These are phyloP conservation scores for Perccottus glenii DNA, from an alignment of 2,113 vertebrate species.

Conservation along the genomic window DNA sequence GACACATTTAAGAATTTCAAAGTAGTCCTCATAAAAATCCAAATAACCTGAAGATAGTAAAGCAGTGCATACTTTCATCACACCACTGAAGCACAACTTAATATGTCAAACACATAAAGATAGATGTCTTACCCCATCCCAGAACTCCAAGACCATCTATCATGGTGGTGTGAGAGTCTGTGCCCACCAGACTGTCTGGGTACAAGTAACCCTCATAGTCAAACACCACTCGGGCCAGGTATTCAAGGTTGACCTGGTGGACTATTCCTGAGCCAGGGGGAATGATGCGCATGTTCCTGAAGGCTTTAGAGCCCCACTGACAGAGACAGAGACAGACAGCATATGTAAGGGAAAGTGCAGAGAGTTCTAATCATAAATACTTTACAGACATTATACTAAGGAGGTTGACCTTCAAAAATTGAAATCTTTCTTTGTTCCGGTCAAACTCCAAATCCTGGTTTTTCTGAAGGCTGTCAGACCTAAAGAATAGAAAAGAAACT, in stretches of 20 bases:
- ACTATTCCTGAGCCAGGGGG: slow-evolving; percentile 97
- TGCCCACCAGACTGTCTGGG: slow-evolving; percentile 97
- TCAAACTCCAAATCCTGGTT: slow-evolving; percentile 99
- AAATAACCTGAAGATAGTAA: too few species aligned
- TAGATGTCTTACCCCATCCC: slow-evolving; percentile 89
- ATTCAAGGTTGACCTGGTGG: slow-evolving; percentile 98
- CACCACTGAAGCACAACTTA: too few species aligned
- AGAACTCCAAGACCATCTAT: slow-evolving; percentile 95
- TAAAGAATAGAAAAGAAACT: slow-evolving; percentile 68
- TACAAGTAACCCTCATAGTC: slow-evolving; percentile 88
- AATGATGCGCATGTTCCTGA: slow-evolving; percentile 95
- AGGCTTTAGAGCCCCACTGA: slow-evolving; percentile 97
- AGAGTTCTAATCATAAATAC: background rate
- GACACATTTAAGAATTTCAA: too few species aligned
- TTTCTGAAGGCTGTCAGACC: slow-evolving; percentile 93
- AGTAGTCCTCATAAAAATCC: too few species aligned
- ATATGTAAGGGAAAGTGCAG: background rate
- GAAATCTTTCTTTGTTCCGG: slow-evolving; percentile 95
- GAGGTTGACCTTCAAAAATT: slow-evolving; percentile 92
- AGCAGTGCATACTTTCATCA: too few species aligned
- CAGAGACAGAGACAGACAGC: background rate
- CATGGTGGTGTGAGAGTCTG: slow-evolving; percentile 98
- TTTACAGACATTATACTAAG: background rate
- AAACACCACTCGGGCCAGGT: slow-evolving; percentile 93
- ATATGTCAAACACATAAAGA: background rate